Evolutionary conservation across 1,140 invertebrate species (phyloP).

Genomic region (Aphelinus atriplicis): DNA sequence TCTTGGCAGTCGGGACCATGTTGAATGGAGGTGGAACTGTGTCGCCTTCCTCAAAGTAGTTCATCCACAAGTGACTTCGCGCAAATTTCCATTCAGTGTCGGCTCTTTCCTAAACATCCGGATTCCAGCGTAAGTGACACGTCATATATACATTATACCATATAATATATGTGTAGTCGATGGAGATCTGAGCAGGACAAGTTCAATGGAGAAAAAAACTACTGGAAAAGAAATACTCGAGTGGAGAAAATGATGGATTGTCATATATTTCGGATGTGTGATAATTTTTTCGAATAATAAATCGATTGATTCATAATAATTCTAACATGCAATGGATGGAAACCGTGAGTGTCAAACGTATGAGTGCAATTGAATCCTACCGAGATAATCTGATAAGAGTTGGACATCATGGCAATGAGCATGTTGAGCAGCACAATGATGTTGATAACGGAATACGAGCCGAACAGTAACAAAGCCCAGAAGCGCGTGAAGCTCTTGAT

Average conservation of each 20-base stretch:
- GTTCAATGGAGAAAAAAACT: too few relatives aligned
- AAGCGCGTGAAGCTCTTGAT: constrained; percentile 90
- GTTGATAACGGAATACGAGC: constrained; percentile 90
- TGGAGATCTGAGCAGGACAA: too few relatives aligned
- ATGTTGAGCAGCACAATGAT: constrained; percentile 93
- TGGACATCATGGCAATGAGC: constrained; percentile 97
- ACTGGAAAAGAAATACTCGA: too few relatives aligned
- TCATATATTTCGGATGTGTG: too few relatives aligned
- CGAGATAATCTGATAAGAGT: constrained; percentile 92
- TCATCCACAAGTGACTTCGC: constrained; percentile 90
- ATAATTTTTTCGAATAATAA: too few relatives aligned
- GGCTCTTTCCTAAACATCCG: constrained; percentile 75
- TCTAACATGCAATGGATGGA: too few relatives aligned
- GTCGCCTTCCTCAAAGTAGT: constrained; percentile 88
- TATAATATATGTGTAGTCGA: too few relatives aligned
- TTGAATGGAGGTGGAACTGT: constrained; percentile 91
- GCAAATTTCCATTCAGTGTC: constrained; percentile 95
- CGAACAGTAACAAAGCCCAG: constrained; percentile 88
- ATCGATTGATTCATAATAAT: too few relatives aligned
- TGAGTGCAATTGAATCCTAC: constrained; percentile 59
- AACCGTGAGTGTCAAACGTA: too few relatives aligned
- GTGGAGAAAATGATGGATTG: too few relatives aligned
- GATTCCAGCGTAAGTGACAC: too few relatives aligned
- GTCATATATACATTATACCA: too few relatives aligned
- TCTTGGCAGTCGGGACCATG: constrained; percentile 81